Percentiles rank a stretch among this genome's conserved stretches.
phyloP scores from a whole-genome alignment of 2,888 invertebrate species.

The Ceriagrion tenellum region DNA sequence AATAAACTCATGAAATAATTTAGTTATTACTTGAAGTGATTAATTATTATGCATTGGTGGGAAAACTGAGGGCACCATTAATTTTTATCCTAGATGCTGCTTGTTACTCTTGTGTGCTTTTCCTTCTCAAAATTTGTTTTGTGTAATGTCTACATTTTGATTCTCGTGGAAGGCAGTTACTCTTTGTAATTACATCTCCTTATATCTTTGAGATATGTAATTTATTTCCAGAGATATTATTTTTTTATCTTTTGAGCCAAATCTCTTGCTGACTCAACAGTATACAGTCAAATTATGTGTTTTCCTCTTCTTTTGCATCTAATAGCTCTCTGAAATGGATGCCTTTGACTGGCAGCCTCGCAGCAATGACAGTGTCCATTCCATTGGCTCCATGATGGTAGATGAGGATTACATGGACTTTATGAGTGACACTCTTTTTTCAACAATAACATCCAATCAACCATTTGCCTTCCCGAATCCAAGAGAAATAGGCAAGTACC shows the following conservation, averaged over 20 bases:
- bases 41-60: not conserved
- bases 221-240: too few species aligned
- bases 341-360: slow-evolving; percentile 86
- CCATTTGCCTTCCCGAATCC: slow-evolving; percentile 98
- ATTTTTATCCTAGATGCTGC: not conserved
- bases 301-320: not conserved
- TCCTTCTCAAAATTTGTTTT: too few species aligned
- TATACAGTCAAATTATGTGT: too few species aligned
- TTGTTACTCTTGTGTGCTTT: not conserved
- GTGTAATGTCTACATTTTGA: too few species aligned
- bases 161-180: too few species aligned
- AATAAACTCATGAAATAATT: not conserved
- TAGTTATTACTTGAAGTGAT: not conserved
- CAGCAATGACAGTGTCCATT: slow-evolving; percentile 82
- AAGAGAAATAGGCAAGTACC: slow-evolving; percentile 91
- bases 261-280: too few species aligned
- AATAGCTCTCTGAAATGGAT: slow-evolving; percentile 86
- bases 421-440: slow-evolving; percentile 94
- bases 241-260: too few species aligned
- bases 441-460: slow-evolving; percentile 89
- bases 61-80: not conserved
- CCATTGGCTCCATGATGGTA: slow-evolving; percentile 85
- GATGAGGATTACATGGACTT: slow-evolving; percentile 93
- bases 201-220: too few species aligned
- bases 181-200: too few species aligned